Base-by-base conservation (phyloP, 1,140 invertebrate species). In the Galleria mellonella region DNA sequence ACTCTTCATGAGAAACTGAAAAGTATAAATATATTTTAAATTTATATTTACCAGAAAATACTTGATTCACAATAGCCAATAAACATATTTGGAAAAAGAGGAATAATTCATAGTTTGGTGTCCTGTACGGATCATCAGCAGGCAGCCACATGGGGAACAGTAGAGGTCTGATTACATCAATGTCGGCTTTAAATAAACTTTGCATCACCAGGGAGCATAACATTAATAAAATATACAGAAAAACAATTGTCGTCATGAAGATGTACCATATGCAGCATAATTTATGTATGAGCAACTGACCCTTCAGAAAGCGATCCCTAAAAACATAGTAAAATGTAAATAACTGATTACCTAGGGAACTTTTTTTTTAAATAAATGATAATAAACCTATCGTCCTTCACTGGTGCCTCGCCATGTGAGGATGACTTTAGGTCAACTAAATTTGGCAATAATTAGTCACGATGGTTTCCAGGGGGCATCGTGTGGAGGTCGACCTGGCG, bases 71-170 rank as follows among this genome's bases (percentile, higher is more conserved):
- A 2, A 58, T 39, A 5, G 63, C 29, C 17, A 43, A 41, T 9
- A 56, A 6, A 0, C 51, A 11, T 10, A 47, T 38, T 38, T 74
- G 36, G 4, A 62, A 39, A 30, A 58, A 12, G 4, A 73, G 23
- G 41, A 77, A 67, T 11, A 77, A 47, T 64, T 77, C 73, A 17
- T 74, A 77, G 36, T 67, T 72, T 0, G 73, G 71, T 28, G 71
- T 64, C 13, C 67, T 55, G 37, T 72, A 68, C 0, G 64, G 63
- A 30, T 74, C 69, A 39, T 71, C 69, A 9, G 57, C 39, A 0
- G 73, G 71, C 0, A 77, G 47, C 71, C 69, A 78, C 37, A 73
- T 41, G 0, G 72, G 62, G 32, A 75, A 75, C 3, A 65, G 47
- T 8, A 78, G 14, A 0, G 74, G 74, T n/a, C 73, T 58, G 1